phyloP scores from a whole-genome alignment of 2,113 vertebrate genomes.

The Sapajus apella region DNA sequence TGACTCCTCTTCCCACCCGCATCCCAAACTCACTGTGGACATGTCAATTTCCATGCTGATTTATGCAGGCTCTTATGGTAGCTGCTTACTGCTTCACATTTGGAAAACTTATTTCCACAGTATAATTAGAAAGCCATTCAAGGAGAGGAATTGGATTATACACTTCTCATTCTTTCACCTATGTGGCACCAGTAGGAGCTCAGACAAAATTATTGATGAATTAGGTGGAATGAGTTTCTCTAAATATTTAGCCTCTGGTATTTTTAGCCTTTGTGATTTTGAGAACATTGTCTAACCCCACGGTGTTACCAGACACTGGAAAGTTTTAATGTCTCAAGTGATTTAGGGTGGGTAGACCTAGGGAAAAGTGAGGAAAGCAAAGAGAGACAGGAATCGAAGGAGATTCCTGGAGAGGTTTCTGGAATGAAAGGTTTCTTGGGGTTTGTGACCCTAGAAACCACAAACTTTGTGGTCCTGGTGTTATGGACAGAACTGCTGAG shows the following conservation, averaged over 20 bases:
- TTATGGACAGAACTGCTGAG: neutral
- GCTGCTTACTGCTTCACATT: neutral
- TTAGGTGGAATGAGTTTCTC: too few species aligned
- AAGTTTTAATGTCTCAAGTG: neutral
- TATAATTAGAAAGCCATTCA: neutral
- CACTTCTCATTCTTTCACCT: too few species aligned
- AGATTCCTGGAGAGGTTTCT: neutral
- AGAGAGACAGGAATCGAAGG: neutral
- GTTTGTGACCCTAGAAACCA: neutral
- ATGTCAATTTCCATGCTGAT: rapidly evolving
- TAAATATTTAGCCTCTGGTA: rapidly evolving
- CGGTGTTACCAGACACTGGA: neutral
- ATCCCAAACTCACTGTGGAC: rapidly evolving
- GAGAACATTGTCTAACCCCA: neutral
- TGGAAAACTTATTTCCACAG: neutral
- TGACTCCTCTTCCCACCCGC: neutral
- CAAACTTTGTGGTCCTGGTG: neutral
- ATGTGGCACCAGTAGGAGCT: neutral
- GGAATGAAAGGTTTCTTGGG: neutral
- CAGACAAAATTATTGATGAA: rapidly evolving
- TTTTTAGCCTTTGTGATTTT: neutral
- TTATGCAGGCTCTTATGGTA: too few species aligned
- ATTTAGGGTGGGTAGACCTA: neutral
- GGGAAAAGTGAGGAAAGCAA: neutral
- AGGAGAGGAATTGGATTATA: neutral